Evolutionary conservation across 2,888 invertebrate genomes (phyloP).

Genomic region (Lepetodrilus schrolli): DNA sequence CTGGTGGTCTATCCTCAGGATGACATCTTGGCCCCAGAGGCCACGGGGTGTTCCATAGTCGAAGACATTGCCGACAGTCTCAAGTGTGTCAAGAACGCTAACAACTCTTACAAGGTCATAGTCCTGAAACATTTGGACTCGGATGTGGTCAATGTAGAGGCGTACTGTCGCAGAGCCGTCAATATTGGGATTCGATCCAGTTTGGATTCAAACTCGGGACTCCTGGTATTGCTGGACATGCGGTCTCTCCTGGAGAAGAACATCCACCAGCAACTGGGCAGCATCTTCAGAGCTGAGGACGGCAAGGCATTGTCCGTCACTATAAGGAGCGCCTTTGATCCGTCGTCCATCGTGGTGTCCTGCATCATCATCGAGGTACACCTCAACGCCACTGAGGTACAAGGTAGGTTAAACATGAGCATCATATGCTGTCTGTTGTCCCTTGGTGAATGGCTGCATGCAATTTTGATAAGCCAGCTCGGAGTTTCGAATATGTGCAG

Average conservation of each 20-base stretch:
- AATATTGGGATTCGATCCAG: not conserved
- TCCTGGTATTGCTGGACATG: not conserved
- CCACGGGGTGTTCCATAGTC: too few species aligned
- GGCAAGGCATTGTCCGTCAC: not conserved
- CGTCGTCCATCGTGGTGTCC: not conserved
- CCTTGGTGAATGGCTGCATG: too few species aligned
- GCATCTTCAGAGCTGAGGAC: not conserved
- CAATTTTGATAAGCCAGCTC: too few species aligned
- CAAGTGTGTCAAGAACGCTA: not conserved
- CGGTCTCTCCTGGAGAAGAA: not conserved
- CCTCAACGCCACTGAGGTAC: not conserved
- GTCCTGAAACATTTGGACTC: not conserved
- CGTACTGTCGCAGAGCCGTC: slow-evolving; percentile 1
- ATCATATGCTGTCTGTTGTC: too few species aligned
- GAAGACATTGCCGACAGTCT: not conserved
- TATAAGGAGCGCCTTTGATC: slow-evolving; percentile 5
- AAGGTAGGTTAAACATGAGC: slow-evolving; percentile 14
- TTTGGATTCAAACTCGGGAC: not conserved
- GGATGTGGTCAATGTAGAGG: not conserved
- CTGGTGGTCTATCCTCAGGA: not conserved
- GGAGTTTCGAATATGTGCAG: too few species aligned
- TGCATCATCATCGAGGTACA: not conserved
- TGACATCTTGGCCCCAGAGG: not conserved
- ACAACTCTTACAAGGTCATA: not conserved
- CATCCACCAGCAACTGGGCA: not conserved